A percentile compares a stretch with the other conserved stretches of the same genome.
Evolutionary conservation across 1,140 invertebrate species (phyloP).

Genomic region (Drosophila willistoni): DNA sequence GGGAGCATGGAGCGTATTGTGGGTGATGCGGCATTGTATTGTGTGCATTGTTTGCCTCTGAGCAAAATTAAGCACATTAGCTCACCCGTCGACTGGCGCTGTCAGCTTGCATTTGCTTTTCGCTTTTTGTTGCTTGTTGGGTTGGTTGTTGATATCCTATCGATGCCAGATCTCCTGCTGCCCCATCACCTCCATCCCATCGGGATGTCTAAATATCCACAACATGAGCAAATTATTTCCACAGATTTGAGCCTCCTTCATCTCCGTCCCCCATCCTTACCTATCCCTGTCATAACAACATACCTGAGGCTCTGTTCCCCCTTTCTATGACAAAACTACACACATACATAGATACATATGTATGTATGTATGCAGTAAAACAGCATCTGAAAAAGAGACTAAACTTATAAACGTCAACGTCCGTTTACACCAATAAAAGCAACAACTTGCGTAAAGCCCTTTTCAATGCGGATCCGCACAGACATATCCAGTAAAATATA

Average conservation of each 20-base stretch:
- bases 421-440: neutral
- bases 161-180: constrained; percentile 40
- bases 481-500: neutral
- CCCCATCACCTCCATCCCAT: neutral
- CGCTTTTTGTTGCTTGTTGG: constrained; percentile 28
- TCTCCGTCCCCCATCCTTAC: neutral
- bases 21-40: constrained; percentile 14
- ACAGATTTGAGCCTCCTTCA: constrained; percentile 23
- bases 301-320: neutral
- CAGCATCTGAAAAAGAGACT: neutral
- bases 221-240: constrained; percentile 49
- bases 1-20: neutral
- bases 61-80: constrained; percentile 49
- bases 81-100: constrained; percentile 42
- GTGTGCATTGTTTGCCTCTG: constrained; percentile 37
- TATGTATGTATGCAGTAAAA: neutral
- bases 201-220: neutral
- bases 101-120: constrained; percentile 50
- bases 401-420: constrained; percentile 5
- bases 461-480: neutral
- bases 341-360: neutral
- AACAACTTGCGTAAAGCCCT: neutral
- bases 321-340: neutral
- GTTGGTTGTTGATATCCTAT: constrained; percentile 50
- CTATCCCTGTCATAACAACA: neutral